These are phyloP conservation scores for Saccostrea echinata DNA, from an alignment of 1,140 invertebrate species.

Conservation along the genomic window DNA sequence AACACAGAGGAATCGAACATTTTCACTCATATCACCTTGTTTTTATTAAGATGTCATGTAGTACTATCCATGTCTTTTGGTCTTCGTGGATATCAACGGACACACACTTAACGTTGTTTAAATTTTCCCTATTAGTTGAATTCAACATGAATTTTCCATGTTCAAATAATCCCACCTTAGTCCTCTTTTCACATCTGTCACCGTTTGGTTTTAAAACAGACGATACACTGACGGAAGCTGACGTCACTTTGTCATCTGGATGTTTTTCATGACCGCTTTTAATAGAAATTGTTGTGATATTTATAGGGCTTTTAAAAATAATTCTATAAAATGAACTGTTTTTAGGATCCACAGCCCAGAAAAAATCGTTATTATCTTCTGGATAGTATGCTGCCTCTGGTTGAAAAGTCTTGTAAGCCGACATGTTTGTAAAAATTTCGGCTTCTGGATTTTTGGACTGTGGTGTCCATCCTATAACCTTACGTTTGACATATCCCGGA, in stretches of 20 bases:
- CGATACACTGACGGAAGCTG: neutral
- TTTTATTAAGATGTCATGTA: neutral
- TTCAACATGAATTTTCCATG: neutral
- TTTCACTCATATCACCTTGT: neutral
- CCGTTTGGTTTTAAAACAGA: neutral
- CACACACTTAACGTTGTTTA: neutral
- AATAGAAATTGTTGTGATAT: constrained; percentile 51
- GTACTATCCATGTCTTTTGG: neutral
- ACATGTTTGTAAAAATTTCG: constrained; percentile 49
- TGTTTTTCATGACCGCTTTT: constrained; percentile 47
- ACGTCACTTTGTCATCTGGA: constrained; percentile 39
- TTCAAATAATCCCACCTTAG: neutral
- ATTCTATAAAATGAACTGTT: constrained; percentile 50
- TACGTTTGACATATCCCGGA: constrained; percentile 38
- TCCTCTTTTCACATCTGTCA: neutral
- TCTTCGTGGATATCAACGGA: constrained; percentile 3
- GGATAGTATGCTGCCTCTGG: constrained; percentile 51
- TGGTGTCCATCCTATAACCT: neutral
- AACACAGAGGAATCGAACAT: too few species aligned
- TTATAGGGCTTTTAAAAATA: constrained; percentile 44
- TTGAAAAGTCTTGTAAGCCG: constrained; percentile 41
- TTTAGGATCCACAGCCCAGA: constrained; percentile 53
- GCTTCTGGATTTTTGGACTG: constrained; percentile 57
- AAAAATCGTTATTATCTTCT: constrained; percentile 39
- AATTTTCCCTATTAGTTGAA: neutral